Evolutionary conservation across 2,888 invertebrate species (phyloP).

Genomic region (Boloria selene): DNA sequence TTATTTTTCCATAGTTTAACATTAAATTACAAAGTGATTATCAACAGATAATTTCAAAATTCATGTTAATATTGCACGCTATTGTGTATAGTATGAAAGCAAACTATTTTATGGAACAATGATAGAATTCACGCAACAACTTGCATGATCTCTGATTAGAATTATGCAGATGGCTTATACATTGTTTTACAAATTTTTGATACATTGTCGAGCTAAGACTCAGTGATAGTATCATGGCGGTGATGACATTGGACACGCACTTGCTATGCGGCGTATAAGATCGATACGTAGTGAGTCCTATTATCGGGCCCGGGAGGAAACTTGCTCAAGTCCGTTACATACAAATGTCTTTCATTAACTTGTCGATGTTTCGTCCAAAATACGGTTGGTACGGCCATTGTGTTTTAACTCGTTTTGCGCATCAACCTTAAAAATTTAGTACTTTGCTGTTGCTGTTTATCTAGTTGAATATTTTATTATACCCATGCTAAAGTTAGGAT

Average conservation of each 20-base stretch:
- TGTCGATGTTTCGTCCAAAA: slow-evolving; percentile 71
- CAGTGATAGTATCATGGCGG: slow-evolving; percentile 25
- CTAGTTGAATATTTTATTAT: slow-evolving; percentile 15
- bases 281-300: slow-evolving; percentile 58
- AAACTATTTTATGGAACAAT: background rate
- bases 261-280: slow-evolving; percentile 46
- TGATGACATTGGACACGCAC: slow-evolving; percentile 34
- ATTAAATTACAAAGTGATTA: too few species aligned
- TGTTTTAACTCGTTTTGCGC: slow-evolving; percentile 60
- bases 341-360: slow-evolving; percentile 81
- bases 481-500: background rate
- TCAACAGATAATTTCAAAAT: too few species aligned
- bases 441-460: slow-evolving; percentile 16
- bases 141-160: slow-evolving; percentile 18
- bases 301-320: slow-evolving; percentile 72
- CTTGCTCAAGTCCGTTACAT: slow-evolving; percentile 77
- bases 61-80: too few species aligned
- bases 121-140: slow-evolving; percentile 8
- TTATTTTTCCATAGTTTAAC: too few species aligned
- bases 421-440: slow-evolving; percentile 43
- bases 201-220: slow-evolving; percentile 22
- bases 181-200: slow-evolving; percentile 30
- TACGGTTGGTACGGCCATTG: slow-evolving; percentile 53
- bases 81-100: too few species aligned
- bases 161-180: slow-evolving; percentile 16